Percentiles rank a stretch among this genome's conserved stretches.
These are phyloP conservation scores for Aspidoscelis tigris DNA, from an alignment of 2,113 vertebrate species.

Conservation along the genomic window DNA sequence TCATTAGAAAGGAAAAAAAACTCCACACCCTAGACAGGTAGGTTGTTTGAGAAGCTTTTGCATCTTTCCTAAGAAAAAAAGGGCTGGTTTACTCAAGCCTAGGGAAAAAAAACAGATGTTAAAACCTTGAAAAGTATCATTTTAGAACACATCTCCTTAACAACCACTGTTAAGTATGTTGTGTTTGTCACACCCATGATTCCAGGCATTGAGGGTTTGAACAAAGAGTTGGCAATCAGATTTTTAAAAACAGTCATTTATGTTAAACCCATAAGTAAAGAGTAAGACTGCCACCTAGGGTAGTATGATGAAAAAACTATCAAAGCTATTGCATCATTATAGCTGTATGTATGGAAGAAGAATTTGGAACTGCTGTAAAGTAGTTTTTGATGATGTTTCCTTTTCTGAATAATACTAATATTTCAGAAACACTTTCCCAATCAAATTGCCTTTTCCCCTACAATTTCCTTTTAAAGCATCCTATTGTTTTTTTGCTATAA, in stretches of 20 bases:
- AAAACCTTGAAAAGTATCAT: neutral
- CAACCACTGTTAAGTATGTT: neutral
- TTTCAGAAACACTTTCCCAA: neutral
- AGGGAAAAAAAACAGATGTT: neutral
- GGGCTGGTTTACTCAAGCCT: neutral
- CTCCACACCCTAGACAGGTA: neutral
- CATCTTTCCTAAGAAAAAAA: neutral
- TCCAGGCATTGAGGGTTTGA: neutral
- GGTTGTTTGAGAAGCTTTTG: neutral
- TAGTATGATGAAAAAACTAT: neutral
- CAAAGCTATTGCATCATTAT: neutral
- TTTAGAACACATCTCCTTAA: too few species aligned
- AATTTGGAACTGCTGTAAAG: neutral
- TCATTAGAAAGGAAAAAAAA: neutral
- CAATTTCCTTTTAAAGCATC: neutral
- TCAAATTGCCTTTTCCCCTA: constrained; percentile 10
- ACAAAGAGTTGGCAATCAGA: neutral
- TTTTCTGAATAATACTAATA: neutral
- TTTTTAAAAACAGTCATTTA: neutral
- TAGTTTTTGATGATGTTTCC: neutral
- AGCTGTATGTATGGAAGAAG: neutral
- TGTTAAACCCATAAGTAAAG: neutral
- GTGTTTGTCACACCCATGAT: neutral
- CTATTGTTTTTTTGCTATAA: neutral
- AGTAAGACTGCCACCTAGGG: neutral